Evolutionary conservation across 2,888 invertebrate genomes (phyloP).

Genomic region (Oxycera nigricornis): DNA sequence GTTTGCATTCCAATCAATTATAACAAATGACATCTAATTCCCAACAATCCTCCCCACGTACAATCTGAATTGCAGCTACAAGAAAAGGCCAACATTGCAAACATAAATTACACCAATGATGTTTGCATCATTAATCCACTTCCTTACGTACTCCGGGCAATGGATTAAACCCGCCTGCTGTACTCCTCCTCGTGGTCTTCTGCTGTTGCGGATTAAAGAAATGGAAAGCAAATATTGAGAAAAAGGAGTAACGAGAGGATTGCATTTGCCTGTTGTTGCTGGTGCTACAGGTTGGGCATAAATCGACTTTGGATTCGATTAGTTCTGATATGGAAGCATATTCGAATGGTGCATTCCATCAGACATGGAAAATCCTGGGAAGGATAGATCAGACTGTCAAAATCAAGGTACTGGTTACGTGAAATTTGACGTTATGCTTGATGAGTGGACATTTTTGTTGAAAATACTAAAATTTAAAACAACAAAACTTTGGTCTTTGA

Average conservation of each 20-base stretch:
- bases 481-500: too few species aligned
- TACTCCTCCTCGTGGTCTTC: not conserved
- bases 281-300: not conserved
- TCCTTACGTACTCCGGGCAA: not conserved
- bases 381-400: not conserved
- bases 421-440: too few species aligned
- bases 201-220: not conserved
- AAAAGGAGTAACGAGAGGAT: not conserved
- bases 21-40: slow-evolving; percentile 50
- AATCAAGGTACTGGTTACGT: not conserved
- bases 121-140: not conserved
- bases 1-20: slow-evolving; percentile 48
- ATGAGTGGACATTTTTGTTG: too few species aligned
- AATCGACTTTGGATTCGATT: not conserved
- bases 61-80: slow-evolving; percentile 47
- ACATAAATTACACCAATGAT: not conserved
- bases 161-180: not conserved
- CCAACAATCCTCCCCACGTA: slow-evolving; percentile 38
- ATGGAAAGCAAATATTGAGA: not conserved
- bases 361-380: not conserved
- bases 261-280: not conserved
- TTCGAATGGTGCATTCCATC: not conserved
- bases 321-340: not conserved
- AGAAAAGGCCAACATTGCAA: not conserved
- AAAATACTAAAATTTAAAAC: too few species aligned